These are phyloP conservation scores for Lichenostomus cassidix DNA, from an alignment of 2,113 vertebrate genomes.

Conservation along the genomic window DNA sequence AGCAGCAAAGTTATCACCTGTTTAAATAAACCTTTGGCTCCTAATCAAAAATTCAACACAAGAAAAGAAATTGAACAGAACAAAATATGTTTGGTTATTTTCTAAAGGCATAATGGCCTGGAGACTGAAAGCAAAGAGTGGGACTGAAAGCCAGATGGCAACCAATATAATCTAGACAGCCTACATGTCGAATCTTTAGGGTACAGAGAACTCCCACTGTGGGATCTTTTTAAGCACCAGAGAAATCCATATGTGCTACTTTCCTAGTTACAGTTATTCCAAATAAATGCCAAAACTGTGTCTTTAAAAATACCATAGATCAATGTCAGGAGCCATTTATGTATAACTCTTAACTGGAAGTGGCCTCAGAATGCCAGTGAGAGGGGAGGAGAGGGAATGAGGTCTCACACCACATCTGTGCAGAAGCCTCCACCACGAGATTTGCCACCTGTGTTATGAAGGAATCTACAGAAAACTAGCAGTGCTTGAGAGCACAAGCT, in stretches of 20 bases:
- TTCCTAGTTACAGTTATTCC: not conserved
- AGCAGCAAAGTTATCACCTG: constrained; percentile 45
- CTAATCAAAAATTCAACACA: constrained; percentile 38
- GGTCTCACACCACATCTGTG: not conserved
- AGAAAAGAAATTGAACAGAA: constrained; percentile 51
- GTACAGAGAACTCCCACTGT: constrained; percentile 4
- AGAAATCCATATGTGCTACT: not conserved
- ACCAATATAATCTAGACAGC: not conserved
- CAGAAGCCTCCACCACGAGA: not conserved
- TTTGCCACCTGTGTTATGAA: not conserved
- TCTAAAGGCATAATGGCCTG: constrained; percentile 38
- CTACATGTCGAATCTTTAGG: not conserved
- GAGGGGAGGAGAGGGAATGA: not conserved
- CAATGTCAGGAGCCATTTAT: not conserved
- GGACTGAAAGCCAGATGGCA: constrained; percentile 41
- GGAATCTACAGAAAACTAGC: not conserved
- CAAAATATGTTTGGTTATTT: constrained; percentile 54
- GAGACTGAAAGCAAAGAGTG: constrained; percentile 58
- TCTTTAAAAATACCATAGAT: not conserved
- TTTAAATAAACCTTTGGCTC: constrained; percentile 61
- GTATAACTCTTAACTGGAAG: not conserved
- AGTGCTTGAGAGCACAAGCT: not conserved
- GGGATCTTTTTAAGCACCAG: not conserved
- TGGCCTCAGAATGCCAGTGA: not conserved
- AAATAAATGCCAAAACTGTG: not conserved